Conservation (phyloP, 2,888 invertebrate genomes). For the Temnothorax ravouxi region DNA sequence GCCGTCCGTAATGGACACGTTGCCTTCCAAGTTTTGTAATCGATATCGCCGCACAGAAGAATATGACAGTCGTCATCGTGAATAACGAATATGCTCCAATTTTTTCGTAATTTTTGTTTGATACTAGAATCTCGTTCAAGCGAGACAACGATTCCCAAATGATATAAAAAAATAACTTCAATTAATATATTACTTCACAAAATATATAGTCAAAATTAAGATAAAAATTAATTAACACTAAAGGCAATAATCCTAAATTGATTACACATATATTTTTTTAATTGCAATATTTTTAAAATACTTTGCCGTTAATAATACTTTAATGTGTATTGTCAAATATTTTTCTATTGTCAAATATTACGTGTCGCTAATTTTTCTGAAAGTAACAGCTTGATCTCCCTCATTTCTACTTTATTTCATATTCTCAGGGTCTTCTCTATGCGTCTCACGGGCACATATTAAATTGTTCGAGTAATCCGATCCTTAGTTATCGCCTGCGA, state of each 20-base stretch:
- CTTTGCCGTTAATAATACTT: not conserved
- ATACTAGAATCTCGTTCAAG: not conserved
- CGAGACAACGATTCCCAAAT: not conserved
- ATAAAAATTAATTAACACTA: not conserved
- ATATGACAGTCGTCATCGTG: constrained; percentile 21
- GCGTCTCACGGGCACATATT: not conserved
- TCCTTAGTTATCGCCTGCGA: constrained; percentile 27
- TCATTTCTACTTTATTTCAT: not conserved
- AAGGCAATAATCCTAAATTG: not conserved
- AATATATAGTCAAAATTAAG: not conserved
- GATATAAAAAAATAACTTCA: not conserved
- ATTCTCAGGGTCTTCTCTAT: not conserved
- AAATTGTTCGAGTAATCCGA: constrained; percentile 43
- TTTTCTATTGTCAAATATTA: not conserved
- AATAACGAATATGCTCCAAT: not conserved
- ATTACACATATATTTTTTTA: not conserved
- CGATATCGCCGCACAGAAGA: constrained; percentile 4
- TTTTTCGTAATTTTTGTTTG: not conserved
- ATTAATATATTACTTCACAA: not conserved
- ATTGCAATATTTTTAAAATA: constrained; percentile 3
- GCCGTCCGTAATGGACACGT: constrained; percentile 42
- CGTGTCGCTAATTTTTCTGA: not conserved
- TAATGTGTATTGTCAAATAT: not conserved
- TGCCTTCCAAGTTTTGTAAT: constrained; percentile 45
- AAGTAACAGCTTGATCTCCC: not conserved